A percentile compares a stretch with the other conserved stretches of the same genome.
phyloP scores from a whole-genome alignment of 2,797 vertebrate genomes.

The Ctenochaetus hawaiiensis region DNA sequence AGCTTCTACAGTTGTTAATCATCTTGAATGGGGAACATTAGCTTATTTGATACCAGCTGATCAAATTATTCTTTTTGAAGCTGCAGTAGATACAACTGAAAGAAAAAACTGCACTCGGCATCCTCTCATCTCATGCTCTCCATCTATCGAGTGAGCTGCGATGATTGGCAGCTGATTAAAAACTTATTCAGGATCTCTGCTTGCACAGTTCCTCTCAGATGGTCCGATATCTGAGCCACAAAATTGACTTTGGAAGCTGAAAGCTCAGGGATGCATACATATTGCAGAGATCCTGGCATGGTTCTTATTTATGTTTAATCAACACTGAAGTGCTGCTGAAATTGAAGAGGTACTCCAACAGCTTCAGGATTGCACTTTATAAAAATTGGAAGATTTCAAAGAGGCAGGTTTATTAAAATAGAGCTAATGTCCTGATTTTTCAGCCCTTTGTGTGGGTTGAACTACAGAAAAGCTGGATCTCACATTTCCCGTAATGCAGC shows the following conservation, averaged over 20 bases:
- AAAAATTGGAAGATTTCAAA: neutral
- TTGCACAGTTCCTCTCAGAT: constrained; percentile 34
- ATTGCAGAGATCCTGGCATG: constrained; percentile 2
- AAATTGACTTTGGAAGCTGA: constrained; percentile 30
- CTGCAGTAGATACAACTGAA: neutral
- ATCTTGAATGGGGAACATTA: neutral
- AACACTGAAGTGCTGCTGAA: neutral
- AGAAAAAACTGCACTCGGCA: neutral
- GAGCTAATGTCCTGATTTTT: neutral
- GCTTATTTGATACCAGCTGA: neutral
- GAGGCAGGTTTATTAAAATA: neutral
- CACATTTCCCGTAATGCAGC: constrained; percentile 17
- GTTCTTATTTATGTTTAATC: constrained; percentile 44
- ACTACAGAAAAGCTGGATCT: neutral
- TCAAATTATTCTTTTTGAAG: neutral
- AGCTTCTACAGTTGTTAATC: neutral
- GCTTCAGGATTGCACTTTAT: neutral
- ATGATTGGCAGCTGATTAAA: constrained; percentile 47
- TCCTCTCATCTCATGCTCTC: neutral
- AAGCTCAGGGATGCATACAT: constrained; percentile 30
- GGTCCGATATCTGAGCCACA: constrained; percentile 18
- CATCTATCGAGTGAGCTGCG: neutral
- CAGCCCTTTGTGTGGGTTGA: neutral
- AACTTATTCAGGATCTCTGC: constrained; percentile 17
- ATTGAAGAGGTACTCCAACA: constrained; percentile 18